These are phyloP conservation scores for Rhinolophus sinicus DNA, from an alignment of 2,113 vertebrate species.

Conservation along the genomic window DNA sequence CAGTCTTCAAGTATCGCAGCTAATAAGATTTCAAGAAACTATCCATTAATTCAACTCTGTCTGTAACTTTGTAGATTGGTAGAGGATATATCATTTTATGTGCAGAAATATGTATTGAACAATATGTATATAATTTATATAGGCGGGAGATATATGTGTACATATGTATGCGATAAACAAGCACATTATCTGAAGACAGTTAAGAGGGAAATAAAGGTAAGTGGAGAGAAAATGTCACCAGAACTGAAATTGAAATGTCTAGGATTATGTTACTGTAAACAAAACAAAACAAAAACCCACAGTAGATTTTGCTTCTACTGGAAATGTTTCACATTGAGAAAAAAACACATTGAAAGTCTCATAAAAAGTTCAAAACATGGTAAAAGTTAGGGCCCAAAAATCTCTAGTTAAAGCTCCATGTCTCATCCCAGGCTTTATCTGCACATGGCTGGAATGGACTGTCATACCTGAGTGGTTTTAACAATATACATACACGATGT, in stretches of 20 bases:
- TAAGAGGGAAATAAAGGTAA: background rate
- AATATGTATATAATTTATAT: background rate
- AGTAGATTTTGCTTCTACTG: background rate
- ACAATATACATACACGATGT: background rate
- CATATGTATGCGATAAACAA: background rate
- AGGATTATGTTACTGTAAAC: background rate
- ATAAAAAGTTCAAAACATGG: background rate
- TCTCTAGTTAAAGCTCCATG: background rate
- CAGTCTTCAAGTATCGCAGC: background rate
- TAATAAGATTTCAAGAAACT: background rate
- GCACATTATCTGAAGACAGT: background rate
- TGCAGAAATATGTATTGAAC: background rate
- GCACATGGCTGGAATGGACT: background rate
- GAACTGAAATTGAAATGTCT: constrained; percentile 18
- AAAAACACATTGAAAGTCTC: background rate
- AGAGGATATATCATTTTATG: background rate
- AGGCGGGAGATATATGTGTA: background rate
- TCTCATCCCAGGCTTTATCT: background rate
- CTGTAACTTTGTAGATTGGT: background rate
- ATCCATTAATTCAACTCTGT: constrained; percentile 32
- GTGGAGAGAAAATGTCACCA: background rate
- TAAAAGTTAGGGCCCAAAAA: background rate
- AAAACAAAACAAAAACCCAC: background rate
- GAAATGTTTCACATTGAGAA: background rate
- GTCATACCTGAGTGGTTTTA: background rate